A percentile compares a stretch with the other conserved stretches of the same genome.
phyloP scores from a whole-genome alignment of 2,888 invertebrate species.

The Tetanocera ferruginea region DNA sequence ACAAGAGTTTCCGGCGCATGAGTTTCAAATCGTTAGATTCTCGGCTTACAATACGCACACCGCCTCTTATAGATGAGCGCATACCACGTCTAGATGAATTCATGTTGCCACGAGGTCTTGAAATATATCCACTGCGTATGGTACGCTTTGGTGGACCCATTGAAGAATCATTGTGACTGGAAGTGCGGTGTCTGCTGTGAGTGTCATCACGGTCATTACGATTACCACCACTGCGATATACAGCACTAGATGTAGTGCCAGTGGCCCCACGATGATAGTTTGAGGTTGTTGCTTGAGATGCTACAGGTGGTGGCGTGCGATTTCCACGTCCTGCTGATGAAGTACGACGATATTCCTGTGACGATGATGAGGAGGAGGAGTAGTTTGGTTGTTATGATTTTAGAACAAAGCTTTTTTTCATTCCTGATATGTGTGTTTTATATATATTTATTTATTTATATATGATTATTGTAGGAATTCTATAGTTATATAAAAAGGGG shows the following conservation, averaged over 20 bases:
- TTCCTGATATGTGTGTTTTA: constrained; percentile 41
- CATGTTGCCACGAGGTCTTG: constrained; percentile 63
- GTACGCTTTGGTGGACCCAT: constrained; percentile 69
- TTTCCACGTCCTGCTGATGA: constrained; percentile 64
- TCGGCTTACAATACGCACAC: constrained; percentile 62
- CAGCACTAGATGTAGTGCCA: constrained; percentile 51
- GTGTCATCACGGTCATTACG: constrained; percentile 55
- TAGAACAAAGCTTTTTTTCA: constrained; percentile 48
- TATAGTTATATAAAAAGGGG: constrained; percentile 37
- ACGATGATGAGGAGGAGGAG: constrained; percentile 67
- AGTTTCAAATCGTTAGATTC: constrained; percentile 65
- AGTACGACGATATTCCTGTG: constrained; percentile 69
- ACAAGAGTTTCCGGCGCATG: constrained; percentile 67
- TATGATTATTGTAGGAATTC: constrained; percentile 40
- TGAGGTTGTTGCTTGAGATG: constrained; percentile 59
- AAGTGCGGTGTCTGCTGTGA: constrained; percentile 56
- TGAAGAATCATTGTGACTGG: constrained; percentile 61
- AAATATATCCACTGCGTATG: constrained; percentile 64
- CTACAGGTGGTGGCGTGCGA: constrained; percentile 65
- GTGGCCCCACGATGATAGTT: constrained; percentile 55
- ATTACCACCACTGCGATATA: constrained; percentile 52
- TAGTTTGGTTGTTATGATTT: constrained; percentile 58
- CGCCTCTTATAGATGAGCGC: constrained; percentile 60
- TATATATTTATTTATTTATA: constrained; percentile 9
- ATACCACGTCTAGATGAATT: constrained; percentile 58